phyloP scores from a whole-genome alignment of 2,888 invertebrate species.

The Watsonalla cultraria region DNA sequence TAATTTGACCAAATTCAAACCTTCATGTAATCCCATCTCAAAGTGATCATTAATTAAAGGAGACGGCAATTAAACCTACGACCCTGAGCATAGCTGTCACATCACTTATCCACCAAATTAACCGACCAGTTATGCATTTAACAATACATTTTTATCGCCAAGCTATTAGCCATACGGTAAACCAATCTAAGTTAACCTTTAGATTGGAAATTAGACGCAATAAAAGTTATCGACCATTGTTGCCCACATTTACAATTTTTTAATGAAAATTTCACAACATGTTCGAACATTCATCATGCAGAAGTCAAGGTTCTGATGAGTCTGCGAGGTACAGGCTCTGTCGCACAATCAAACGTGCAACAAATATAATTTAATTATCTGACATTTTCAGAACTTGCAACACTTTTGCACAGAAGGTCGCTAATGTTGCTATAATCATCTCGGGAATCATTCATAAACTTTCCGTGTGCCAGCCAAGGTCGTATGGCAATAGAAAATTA shows the following conservation, averaged over 20 bases:
- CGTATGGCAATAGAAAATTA: slow-evolving; percentile 2
- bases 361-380: slow-evolving; percentile 55
- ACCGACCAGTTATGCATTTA: too few relatives aligned
- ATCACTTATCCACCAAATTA: too few relatives aligned
- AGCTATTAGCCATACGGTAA: neutral
- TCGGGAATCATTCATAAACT: slow-evolving; percentile 22
- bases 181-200: neutral
- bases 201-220: neutral
- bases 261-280: slow-evolving; percentile 21
- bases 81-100: too few relatives aligned
- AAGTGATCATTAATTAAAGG: too few relatives aligned
- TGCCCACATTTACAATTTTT: slow-evolving; percentile 7
- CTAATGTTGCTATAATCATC: neutral
- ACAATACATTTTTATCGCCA: too few relatives aligned
- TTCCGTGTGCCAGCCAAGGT: slow-evolving; percentile 31
- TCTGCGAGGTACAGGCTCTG: slow-evolving; percentile 17
- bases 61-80: too few relatives aligned
- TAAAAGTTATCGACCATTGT: slow-evolving; percentile 1
- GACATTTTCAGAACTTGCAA: slow-evolving; percentile 30
- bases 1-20: too few relatives aligned
- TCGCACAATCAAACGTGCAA: slow-evolving; percentile 44
- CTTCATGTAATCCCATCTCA: too few relatives aligned
- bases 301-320: slow-evolving; percentile 45
- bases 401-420: neutral
- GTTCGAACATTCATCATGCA: slow-evolving; percentile 18